Percentiles rank a stretch among this genome's conserved stretches.
Evolutionary conservation across 2,113 vertebrate genomes (phyloP).

Genomic region (Pelecanoides urinatrix): DNA sequence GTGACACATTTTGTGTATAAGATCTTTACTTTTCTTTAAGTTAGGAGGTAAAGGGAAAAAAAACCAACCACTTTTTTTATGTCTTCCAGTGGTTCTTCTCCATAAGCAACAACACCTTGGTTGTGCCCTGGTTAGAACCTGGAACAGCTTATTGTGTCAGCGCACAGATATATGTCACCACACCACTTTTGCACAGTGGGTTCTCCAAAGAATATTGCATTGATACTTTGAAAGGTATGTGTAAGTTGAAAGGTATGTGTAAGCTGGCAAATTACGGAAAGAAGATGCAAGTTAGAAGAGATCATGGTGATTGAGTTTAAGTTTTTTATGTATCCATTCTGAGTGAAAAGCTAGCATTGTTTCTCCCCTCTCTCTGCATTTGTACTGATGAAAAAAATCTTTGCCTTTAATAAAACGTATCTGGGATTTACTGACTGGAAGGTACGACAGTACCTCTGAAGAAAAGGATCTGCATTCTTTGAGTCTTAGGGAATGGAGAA

Average conservation of each 20-base stretch:
- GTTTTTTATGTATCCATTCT: neutral
- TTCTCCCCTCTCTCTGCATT: neutral
- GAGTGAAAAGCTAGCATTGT: neutral
- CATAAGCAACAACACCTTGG: conserved; percentile 61
- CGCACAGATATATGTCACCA: conserved; percentile 47
- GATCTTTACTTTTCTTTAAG: neutral
- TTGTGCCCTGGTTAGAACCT: conserved; percentile 66
- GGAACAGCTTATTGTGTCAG: conserved; percentile 74
- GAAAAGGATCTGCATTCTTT: neutral
- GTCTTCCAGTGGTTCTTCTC: conserved; percentile 70
- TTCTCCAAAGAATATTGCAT: conserved; percentile 69
- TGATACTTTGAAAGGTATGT: conserved; percentile 74
- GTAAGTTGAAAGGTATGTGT: conserved; percentile 66
- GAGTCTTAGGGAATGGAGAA: neutral
- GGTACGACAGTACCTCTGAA: neutral
- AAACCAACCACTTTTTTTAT: neutral
- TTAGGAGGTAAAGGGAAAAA: neutral
- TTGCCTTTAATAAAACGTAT: neutral
- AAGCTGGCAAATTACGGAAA: neutral
- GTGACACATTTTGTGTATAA: neutral
- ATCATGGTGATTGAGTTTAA: neutral
- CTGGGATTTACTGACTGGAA: neutral
- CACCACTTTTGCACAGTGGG: neutral
- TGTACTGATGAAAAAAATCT: neutral
- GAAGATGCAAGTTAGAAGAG: neutral